These are phyloP conservation scores for Loripinus fragilis DNA, from an alignment of 2,888 invertebrate genomes.

Conservation along the genomic window DNA sequence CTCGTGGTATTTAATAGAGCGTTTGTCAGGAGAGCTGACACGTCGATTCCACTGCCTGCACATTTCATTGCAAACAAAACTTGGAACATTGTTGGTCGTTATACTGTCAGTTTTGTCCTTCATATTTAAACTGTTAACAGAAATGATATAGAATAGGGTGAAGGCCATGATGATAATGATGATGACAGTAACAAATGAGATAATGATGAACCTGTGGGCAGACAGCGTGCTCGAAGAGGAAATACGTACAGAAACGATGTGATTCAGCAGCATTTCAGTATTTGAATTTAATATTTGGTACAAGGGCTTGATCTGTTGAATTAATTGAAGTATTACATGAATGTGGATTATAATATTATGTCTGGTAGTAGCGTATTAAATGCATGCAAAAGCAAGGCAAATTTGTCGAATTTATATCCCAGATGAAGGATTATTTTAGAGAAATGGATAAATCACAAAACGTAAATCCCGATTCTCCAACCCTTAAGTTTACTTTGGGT, in stretches of 20 bases:
- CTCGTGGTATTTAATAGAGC: slow-evolving; percentile 21
- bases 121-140: neutral
- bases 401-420: too few relatives aligned
- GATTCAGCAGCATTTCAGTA: slow-evolving; percentile 7
- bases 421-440: too few relatives aligned
- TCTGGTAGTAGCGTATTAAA: too few relatives aligned
- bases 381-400: too few relatives aligned
- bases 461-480: too few relatives aligned
- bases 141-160: neutral
- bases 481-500: too few relatives aligned
- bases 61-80: slow-evolving; percentile 1
- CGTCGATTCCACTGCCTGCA: slow-evolving; percentile 9
- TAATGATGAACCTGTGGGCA: neutral
- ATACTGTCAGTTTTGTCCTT: slow-evolving; percentile 14
- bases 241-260: slow-evolving; percentile 11
- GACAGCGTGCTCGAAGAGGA: neutral
- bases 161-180: neutral
- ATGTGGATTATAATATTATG: too few relatives aligned
- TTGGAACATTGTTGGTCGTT: neutral
- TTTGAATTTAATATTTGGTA: too few relatives aligned
- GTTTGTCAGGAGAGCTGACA: neutral
- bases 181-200: neutral
- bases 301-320: too few relatives aligned
- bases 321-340: too few relatives aligned
- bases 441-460: too few relatives aligned